Evolutionary conservation across 2,113 vertebrate genomes (phyloP).

Genomic region (rabbit (Oryctolagus cuniculus)): DNA sequence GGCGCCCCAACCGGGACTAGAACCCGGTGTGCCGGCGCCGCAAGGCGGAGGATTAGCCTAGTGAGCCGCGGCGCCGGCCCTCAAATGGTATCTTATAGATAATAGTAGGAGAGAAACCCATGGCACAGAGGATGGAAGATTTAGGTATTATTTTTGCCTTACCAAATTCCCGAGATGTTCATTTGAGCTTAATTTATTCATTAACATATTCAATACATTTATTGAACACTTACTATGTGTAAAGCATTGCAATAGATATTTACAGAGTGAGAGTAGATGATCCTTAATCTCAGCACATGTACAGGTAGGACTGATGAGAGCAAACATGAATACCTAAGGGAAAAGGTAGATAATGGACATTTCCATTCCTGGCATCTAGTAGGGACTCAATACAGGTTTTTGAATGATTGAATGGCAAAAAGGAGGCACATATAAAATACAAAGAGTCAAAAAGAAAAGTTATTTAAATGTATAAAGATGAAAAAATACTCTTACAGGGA

Average conservation of each 20-base stretch:
- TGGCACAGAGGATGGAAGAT: neutral
- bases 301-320: neutral
- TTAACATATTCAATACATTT: constrained; percentile 4
- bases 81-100: neutral
- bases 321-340: neutral
- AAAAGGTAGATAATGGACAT: neutral
- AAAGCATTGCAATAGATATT: neutral
- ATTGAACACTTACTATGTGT: neutral
- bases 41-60: too few species aligned
- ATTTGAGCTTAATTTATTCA: constrained; percentile 34
- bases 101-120: neutral
- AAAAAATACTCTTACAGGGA: constrained; percentile 23
- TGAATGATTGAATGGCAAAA: neutral
- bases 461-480: neutral
- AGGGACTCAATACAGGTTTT: neutral
- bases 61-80: too few species aligned
- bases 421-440: neutral
- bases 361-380: neutral
- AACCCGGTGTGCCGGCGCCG: too few species aligned
- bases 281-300: neutral
- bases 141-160: neutral
- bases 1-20: too few species aligned
- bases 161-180: constrained; percentile 22
- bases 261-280: neutral
- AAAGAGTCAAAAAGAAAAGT: neutral